Base-by-base conservation (phyloP, 2,797 vertebrate species). In the Ataeniobius toweri region DNA sequence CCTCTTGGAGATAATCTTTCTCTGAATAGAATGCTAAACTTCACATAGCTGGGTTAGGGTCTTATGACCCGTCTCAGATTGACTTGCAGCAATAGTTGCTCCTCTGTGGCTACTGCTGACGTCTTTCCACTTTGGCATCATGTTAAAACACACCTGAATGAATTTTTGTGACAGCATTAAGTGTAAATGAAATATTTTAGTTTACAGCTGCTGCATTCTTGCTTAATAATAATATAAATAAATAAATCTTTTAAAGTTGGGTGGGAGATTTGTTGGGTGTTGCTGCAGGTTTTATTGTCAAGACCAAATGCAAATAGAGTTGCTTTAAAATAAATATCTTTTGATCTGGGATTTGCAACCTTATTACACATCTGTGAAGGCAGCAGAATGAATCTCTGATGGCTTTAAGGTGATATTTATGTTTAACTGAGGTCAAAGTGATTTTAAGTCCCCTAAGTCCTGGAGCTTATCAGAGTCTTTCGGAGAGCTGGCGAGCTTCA, bases 351-450 rank as follows among this genome's bases (percentile, higher is more conserved):
- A 84, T 88, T 88, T 85, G 44, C 69, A 63, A 81, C 81, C 76
- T 78, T 89, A 88, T 90, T 83, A 68, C 72, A 53, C 63, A 26
- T 80, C 82, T 84, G 67, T 85, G 85, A 65, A 86, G 61, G 53
- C 1, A 5, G 20, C 1, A 12, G 69, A 73, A 77, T 31, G 28
- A 48, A 77, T 87, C 87, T 85, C 63, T 65, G 79, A 79, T 81
- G 83, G 78, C 73, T 75, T 75, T 71, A 83, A 89, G 85, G 74
- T 56, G 48, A 55, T 80, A 71, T 85, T 86, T 92, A 77, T 87
- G 83, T 92, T 63, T 89, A 86, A 92, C 89, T 85, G 1, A 46
- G 82, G 80, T 92, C 88, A 86, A 80, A 86, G 74, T 65, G 86
- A 85, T 86, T 86, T 84, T 71, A 89, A 83, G 61, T 93, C 89